phyloP scores from a whole-genome alignment of 2,797 vertebrate species.

The Sebastes nivosus region DNA sequence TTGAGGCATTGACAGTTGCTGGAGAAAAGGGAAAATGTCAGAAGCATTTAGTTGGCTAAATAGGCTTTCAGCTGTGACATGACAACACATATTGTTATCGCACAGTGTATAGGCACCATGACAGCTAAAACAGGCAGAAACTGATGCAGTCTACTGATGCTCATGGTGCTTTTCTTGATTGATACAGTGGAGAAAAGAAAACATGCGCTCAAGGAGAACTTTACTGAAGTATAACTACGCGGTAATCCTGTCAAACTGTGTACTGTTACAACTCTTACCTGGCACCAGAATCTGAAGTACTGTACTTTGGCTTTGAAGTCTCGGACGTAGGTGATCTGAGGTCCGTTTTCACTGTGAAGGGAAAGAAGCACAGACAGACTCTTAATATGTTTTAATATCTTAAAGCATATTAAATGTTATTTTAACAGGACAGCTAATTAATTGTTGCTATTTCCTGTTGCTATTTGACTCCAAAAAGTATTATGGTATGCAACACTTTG shows the following conservation, averaged over 20 bases:
- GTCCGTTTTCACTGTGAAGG: conserved; percentile 90
- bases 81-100: not conserved
- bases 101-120: not conserved
- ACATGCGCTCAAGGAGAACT: not conserved
- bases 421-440: not conserved
- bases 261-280: conserved; percentile 80
- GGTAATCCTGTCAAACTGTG: not conserved
- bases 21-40: not conserved
- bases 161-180: not conserved
- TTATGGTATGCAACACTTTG: not conserved
- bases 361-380: not conserved
- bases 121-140: not conserved
- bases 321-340: conserved; percentile 97
- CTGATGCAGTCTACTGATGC: not conserved
- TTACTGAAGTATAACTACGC: not conserved
- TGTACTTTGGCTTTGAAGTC: conserved; percentile 99
- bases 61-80: not conserved
- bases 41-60: not conserved
- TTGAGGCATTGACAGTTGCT: conserved; percentile 97
- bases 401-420: not conserved
- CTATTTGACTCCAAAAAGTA: not conserved
- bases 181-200: not conserved
- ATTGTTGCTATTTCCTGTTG: not conserved
- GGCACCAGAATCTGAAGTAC: conserved; percentile 99
- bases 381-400: not conserved